phyloP scores from a whole-genome alignment of 2,113 vertebrate genomes.

The crab-eating macaque (Macaca fascicularis) region T2T-MFA8v1.1 NC_088380.1:88733501-88734000 shows the following conservation, averaged over 20 bases:
- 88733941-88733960: background rate
- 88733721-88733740: background rate
- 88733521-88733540: no score
- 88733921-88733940: background rate
- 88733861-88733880: background rate
- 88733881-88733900: background rate
- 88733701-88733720: background rate
- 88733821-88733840: background rate
- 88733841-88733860: background rate
- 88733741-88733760: background rate
- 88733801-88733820: background rate
- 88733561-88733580: no score
- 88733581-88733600: no score
- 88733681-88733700: background rate
- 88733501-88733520: no score
- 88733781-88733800: background rate
- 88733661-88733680: background rate
- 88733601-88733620: no score
- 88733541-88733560: no score
- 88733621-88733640: no score
- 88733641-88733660: no score
- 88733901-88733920: no score
- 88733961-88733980: background rate
- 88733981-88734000: background rate
- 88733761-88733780: background rate